These are phyloP conservation scores for Luscinia luscinia DNA, from an alignment of 2,797 vertebrate genomes.

Conservation along the genomic window DNA sequence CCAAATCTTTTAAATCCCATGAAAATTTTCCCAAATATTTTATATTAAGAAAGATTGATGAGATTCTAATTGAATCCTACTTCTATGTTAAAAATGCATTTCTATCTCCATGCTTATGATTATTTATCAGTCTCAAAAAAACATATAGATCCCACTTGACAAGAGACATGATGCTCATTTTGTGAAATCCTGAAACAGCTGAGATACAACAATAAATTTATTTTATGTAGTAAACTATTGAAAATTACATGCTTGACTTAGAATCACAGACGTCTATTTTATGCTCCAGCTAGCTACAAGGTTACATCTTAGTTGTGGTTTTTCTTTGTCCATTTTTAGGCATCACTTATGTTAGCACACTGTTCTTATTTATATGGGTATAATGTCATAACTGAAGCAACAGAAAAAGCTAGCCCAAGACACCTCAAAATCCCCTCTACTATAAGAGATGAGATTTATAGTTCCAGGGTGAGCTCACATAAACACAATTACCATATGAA, in stretches of 20 bases:
- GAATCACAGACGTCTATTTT: conserved; percentile 31
- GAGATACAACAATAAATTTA: background rate
- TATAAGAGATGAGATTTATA: conserved; percentile 52
- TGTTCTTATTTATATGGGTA: conserved; percentile 25
- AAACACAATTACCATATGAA: conserved; percentile 65
- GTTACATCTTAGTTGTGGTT: conserved; percentile 2
- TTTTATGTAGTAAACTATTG: background rate
- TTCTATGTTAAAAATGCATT: background rate
- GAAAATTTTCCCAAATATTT: background rate
- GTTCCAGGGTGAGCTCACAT: conserved; percentile 34
- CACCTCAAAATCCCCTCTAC: conserved; percentile 15
- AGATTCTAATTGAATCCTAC: background rate
- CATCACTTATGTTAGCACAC: conserved; percentile 21
- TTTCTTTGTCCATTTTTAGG: background rate
- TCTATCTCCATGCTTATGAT: background rate
- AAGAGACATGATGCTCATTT: background rate
- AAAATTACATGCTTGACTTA: conserved; percentile 14
- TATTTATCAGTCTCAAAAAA: conserved; percentile 3
- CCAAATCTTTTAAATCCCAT: background rate
- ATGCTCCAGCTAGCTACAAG: background rate
- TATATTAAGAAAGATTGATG: conserved; percentile 11
- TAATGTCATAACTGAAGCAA: conserved; percentile 37
- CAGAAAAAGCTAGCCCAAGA: conserved; percentile 21
- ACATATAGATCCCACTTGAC: background rate
- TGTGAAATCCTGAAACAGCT: conserved; percentile 27